Evolutionary conservation across 2,888 invertebrate species (phyloP).

Genomic region (Latrodectus elegans): DNA sequence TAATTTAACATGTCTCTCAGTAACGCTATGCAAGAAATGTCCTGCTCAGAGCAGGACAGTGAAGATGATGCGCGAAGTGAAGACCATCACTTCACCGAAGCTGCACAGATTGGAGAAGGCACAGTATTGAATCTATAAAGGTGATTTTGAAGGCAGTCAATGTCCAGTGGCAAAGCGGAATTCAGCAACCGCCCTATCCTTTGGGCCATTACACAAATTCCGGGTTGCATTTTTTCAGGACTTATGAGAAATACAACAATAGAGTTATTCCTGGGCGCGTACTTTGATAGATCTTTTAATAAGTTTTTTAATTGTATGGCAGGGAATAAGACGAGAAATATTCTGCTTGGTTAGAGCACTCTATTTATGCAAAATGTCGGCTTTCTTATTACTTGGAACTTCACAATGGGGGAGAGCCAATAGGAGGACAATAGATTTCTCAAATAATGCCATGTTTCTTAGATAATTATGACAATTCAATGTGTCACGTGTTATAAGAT

Average conservation of each 20-base stretch:
- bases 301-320: neutral
- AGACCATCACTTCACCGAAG: neutral
- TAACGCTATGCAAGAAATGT: neutral
- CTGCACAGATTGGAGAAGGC: neutral
- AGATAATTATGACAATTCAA: constrained; percentile 9
- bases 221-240: neutral
- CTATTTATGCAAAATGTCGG: neutral
- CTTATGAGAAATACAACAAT: neutral
- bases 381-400: neutral
- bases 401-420: neutral
- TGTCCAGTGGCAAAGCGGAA: constrained; percentile 3
- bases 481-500: neutral
- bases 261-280: neutral
- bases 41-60: constrained; percentile 1
- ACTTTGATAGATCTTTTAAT: too few relatives aligned
- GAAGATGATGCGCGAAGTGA: neutral
- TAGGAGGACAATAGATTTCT: constrained; percentile 10
- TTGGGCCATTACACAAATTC: neutral
- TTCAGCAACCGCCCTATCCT: constrained; percentile 1
- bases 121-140: neutral
- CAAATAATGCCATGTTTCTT: constrained; percentile 19
- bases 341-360: neutral
- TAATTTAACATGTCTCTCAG: constrained; percentile 11
- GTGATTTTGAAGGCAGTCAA: neutral
- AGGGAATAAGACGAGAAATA: constrained; percentile 1